Evolutionary conservation across 2,113 vertebrate genomes (phyloP).

Genomic region (Nibea albiflora): DNA sequence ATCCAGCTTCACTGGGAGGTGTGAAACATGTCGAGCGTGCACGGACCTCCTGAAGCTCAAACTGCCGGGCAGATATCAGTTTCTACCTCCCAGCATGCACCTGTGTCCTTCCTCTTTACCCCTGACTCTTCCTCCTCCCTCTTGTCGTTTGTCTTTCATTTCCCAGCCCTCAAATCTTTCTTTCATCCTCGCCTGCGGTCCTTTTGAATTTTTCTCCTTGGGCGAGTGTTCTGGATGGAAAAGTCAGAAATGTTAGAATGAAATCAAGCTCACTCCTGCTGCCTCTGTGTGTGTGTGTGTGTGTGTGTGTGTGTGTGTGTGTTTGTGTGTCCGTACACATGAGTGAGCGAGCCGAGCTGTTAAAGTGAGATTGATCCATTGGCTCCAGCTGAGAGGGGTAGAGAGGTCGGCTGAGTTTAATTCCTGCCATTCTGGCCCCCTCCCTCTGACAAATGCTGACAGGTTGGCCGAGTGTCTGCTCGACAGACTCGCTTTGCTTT

Average conservation of each 20-base stretch:
- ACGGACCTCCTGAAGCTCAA: slow-evolving; percentile 3
- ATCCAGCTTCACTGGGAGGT: neutral
- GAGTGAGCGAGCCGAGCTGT: slow-evolving; percentile 44
- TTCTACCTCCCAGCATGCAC: neutral
- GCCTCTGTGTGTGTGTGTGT: slow-evolving; percentile 5
- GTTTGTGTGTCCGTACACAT: slow-evolving; percentile 14
- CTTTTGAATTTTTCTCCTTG: slow-evolving; percentile 49
- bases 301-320: neutral
- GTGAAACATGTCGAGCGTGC: slow-evolving; percentile 14
- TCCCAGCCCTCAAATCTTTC: neutral
- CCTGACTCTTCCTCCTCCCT: neutral
- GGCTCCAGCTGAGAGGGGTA: slow-evolving; percentile 61
- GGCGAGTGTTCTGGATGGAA: slow-evolving; percentile 59
- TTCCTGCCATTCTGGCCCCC: slow-evolving; percentile 40
- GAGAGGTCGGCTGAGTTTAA: slow-evolving; percentile 51
- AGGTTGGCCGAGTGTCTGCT: slow-evolving; percentile 46
- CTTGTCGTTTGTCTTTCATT: slow-evolving; percentile 17
- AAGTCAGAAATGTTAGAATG: slow-evolving; percentile 55
- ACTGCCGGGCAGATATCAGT: neutral
- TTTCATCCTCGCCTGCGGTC: slow-evolving; percentile 17
- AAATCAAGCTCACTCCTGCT: slow-evolving; percentile 56
- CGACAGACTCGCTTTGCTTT: slow-evolving; percentile 1
- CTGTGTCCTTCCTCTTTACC: neutral
- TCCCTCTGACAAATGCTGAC: slow-evolving; percentile 21
- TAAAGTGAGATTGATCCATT: slow-evolving; percentile 76